Evolutionary conservation across 2,888 invertebrate genomes (phyloP), one percentile per base, ranked within the genome.

Genomic region (Notocelia uddmanniana): DNA sequence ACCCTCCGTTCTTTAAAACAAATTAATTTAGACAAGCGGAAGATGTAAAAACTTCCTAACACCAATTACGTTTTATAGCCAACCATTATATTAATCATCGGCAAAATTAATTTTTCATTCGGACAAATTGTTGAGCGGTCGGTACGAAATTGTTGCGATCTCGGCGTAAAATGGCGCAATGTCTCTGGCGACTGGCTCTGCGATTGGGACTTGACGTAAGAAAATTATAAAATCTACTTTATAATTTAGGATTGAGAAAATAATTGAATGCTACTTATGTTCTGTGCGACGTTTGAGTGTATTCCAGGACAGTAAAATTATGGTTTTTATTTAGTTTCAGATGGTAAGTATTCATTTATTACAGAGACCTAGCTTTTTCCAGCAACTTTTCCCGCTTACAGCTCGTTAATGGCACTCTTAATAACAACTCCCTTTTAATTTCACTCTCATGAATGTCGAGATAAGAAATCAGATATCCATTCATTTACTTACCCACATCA

Each of bases 101-200:
- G 89, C 89, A 85, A 92, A 92, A 93, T 92, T 91, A 92, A 93
- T 93, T 92, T 93, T 92, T 92, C 93, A 92, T 92, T 92, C 88
- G 89, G 87, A 92, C 92, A 91, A 93, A 93, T 93, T 90, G 85
- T 88, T 83, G 86, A 87, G 89, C 88, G 88, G 87, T 86, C 74
- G 73, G 58, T 58, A 58, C 68, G 19, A 45, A 69, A 63, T 63
- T 64, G 64, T 64, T 64, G 37, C 34, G 54, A 54, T 69, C 26
- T 21, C 18, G 15, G 52, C 21, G 21, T 81, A 84, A 80, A 87
- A 86, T 87, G 87, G 23, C 37, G 58, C 52, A 2, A 31, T 21
- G 89, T 88, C 87, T 90, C 89, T 85, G 8, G 31, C 31, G 31
- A 59, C 83, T 83, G 81, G 81, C 87, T 91, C 90, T 91, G 91